These are phyloP conservation scores for Pogonomyrmex barbatus DNA, from an alignment of 1,140 invertebrate species.

Conservation along the genomic window DNA sequence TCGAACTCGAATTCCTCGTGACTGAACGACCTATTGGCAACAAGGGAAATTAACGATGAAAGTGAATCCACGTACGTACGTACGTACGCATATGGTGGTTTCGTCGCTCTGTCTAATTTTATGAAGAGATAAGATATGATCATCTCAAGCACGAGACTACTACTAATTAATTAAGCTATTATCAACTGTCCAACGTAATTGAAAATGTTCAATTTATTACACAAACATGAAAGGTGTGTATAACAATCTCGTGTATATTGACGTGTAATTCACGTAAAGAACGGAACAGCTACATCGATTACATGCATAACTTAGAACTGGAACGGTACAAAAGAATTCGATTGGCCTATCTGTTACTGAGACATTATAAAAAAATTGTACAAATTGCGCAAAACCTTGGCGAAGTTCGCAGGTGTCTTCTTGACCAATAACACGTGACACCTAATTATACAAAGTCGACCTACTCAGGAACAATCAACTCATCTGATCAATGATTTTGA, in stretches of 20 bases:
- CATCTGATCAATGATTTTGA: background rate
- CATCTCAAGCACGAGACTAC: background rate
- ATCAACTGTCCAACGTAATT: background rate
- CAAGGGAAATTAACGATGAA: slow-evolving; percentile 4
- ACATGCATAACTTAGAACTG: background rate
- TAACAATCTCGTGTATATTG: background rate
- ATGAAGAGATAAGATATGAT: background rate
- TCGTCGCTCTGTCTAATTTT: background rate
- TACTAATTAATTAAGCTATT: slow-evolving; percentile 1
- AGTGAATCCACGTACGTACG: background rate
- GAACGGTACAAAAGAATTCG: background rate
- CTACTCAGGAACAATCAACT: background rate
- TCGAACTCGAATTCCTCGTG: background rate
- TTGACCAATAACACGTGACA: slow-evolving; percentile 35
- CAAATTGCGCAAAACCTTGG: background rate
- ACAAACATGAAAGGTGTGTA: background rate
- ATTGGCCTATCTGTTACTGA: background rate
- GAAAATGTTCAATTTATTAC: slow-evolving; percentile 9
- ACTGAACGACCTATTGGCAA: background rate
- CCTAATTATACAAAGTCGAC: background rate
- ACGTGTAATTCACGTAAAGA: slow-evolving; percentile 23
- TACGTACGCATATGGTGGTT: background rate
- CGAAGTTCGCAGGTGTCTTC: slow-evolving; percentile 23
- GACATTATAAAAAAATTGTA: slow-evolving; percentile 5
- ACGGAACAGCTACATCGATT: background rate